phyloP scores from a whole-genome alignment of 2,113 vertebrate genomes.

The Triplophysa rosa region DNA sequence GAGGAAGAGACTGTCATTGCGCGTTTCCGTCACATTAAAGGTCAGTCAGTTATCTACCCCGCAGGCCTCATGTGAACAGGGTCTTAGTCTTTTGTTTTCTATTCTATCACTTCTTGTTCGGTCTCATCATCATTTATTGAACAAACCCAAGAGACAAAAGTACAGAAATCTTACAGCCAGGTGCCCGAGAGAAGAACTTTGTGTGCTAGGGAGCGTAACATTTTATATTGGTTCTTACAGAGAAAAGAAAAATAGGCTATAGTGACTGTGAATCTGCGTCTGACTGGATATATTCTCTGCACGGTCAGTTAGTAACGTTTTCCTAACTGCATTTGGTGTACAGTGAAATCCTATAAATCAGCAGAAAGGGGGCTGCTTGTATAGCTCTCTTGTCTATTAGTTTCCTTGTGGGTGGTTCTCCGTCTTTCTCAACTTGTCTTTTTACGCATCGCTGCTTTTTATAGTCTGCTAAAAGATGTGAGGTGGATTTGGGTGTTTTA shows the following conservation, averaged over 20 bases:
- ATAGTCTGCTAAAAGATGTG: constrained; percentile 26
- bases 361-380: constrained; percentile 9
- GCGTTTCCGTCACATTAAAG: constrained; percentile 71
- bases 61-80: constrained; percentile 54
- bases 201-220: neutral
- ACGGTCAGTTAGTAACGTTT: constrained; percentile 28
- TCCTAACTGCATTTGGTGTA: constrained; percentile 12
- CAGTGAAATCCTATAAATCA: constrained; percentile 21
- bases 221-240: neutral
- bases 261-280: constrained; percentile 17
- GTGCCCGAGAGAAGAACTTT: neutral
- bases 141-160: constrained; percentile 11
- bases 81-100: constrained; percentile 40
- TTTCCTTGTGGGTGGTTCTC: constrained; percentile 30
- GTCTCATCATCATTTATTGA: constrained; percentile 18
- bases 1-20: constrained; percentile 60
- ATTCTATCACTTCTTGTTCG: constrained; percentile 49
- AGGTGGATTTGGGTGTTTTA: constrained; percentile 21
- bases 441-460: constrained; percentile 30
- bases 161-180: neutral
- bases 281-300: constrained; percentile 17
- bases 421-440: constrained; percentile 16
- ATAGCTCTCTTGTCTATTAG: constrained; percentile 24
- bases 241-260: neutral
- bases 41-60: constrained; percentile 70